Percentiles rank a stretch among this genome's conserved stretches.
These are phyloP conservation scores for Meriones psammophilus DNA, from an alignment of 2,797 vertebrate species.

Conservation along the genomic window DNA sequence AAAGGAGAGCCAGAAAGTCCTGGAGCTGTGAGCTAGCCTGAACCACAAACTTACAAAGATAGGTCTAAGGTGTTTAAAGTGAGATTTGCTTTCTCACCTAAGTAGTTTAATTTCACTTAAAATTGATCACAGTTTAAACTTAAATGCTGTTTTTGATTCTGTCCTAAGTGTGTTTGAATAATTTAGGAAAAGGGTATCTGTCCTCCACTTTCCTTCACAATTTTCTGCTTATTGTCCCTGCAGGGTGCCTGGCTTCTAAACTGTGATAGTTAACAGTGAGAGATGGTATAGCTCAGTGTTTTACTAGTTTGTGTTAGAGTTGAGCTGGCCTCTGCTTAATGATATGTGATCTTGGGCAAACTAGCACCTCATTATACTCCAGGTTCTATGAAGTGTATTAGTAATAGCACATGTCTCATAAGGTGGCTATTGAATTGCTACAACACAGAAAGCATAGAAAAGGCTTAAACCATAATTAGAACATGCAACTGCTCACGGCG, in stretches of 20 bases:
- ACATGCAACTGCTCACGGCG: neutral
- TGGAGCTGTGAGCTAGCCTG: constrained; percentile 14
- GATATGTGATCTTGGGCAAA: neutral
- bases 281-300: neutral
- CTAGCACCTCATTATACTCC: neutral
- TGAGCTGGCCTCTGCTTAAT: neutral
- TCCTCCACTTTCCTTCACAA: constrained; percentile 9
- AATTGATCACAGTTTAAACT: neutral
- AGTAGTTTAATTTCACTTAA: constrained; percentile 47
- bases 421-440: neutral
- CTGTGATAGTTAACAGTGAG: neutral
- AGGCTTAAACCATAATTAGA: neutral
- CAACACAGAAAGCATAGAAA: neutral
- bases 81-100: neutral
- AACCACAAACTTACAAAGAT: constrained; percentile 45
- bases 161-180: neutral
- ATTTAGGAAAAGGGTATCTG: neutral
- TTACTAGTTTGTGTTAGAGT: constrained; percentile 23
- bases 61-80: constrained; percentile 3
- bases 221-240: neutral
- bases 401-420: neutral
- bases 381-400: neutral
- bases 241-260: neutral
- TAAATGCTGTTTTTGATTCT: constrained; percentile 10
- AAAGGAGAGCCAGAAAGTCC: neutral